Evolutionary conservation across 2,888 invertebrate species (phyloP).

Genomic region (Epirrhoe alternata): DNA sequence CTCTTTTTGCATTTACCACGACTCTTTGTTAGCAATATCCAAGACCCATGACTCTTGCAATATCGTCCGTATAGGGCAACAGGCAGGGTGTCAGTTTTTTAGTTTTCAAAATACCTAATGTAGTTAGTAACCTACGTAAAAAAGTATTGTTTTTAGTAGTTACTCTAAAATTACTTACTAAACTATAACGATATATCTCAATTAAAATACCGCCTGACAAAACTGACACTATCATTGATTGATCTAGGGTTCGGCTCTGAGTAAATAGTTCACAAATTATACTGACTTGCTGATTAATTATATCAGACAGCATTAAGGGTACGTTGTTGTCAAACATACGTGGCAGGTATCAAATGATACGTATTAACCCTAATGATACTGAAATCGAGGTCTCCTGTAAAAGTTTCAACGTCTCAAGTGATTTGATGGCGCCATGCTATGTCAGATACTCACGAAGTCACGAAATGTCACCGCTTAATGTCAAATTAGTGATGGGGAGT

Average conservation of each 20-base stretch:
- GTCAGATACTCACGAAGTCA: slow-evolving; percentile 59
- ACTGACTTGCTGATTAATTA: neutral
- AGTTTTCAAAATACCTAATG: no score
- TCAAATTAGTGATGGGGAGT: slow-evolving; percentile 36
- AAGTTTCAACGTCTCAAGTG: slow-evolving; percentile 55
- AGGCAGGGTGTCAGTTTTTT: no score
- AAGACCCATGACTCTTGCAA: no score
- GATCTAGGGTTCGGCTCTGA: neutral
- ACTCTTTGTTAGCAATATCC: no score
- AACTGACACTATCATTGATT: no score
- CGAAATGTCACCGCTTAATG: slow-evolving; percentile 62
- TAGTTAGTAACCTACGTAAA: no score
- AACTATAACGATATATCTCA: no score
- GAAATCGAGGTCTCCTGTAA: slow-evolving; percentile 50
- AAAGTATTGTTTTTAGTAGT: no score
- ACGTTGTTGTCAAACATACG: neutral
- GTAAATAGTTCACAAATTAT: neutral
- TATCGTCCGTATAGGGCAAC: no score
- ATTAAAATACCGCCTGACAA: no score
- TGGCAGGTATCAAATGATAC: neutral
- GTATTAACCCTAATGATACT: slow-evolving; percentile 43
- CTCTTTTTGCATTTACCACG: no score
- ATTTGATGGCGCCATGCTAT: slow-evolving; percentile 54
- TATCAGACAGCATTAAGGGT: neutral
- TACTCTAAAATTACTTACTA: no score